A percentile compares a stretch with the other conserved stretches of the same genome.
These are phyloP conservation scores for Terrapene triunguis DNA, from an alignment of 2,113 vertebrate genomes.

Conservation along the genomic window DNA sequence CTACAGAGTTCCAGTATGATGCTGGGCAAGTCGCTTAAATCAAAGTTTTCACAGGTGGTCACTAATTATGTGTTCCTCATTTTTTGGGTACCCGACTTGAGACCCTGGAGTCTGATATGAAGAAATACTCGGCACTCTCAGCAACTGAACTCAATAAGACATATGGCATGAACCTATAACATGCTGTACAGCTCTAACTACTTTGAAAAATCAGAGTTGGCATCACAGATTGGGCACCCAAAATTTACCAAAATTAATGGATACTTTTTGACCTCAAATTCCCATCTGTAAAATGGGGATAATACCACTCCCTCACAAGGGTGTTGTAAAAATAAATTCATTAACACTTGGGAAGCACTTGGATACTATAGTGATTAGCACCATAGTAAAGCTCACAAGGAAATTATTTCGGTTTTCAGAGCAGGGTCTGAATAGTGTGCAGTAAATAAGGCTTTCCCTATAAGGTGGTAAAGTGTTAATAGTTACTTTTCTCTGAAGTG, in stretches of 20 bases:
- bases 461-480: slow-evolving; percentile 15
- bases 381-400: neutral
- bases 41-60: too few species aligned
- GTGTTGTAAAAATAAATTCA: neutral
- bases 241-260: accelerated
- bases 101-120: too few species aligned
- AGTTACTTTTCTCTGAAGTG: slow-evolving; percentile 26
- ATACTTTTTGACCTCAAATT: neutral
- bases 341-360: neutral
- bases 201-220: too few species aligned
- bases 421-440: slow-evolving; percentile 6
- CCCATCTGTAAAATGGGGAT: neutral
- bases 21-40: too few species aligned
- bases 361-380: neutral
- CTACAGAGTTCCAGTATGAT: too few species aligned
- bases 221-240: neutral
- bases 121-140: too few species aligned
- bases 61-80: too few species aligned
- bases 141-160: too few species aligned
- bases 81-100: too few species aligned
- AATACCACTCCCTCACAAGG: neutral
- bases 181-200: too few species aligned
- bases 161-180: too few species aligned
- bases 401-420: slow-evolving; percentile 5
- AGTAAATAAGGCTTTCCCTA: slow-evolving; percentile 9